Evolutionary conservation across 2,797 vertebrate species (phyloP).

Genomic region (Toxotes lorentzi): DNA sequence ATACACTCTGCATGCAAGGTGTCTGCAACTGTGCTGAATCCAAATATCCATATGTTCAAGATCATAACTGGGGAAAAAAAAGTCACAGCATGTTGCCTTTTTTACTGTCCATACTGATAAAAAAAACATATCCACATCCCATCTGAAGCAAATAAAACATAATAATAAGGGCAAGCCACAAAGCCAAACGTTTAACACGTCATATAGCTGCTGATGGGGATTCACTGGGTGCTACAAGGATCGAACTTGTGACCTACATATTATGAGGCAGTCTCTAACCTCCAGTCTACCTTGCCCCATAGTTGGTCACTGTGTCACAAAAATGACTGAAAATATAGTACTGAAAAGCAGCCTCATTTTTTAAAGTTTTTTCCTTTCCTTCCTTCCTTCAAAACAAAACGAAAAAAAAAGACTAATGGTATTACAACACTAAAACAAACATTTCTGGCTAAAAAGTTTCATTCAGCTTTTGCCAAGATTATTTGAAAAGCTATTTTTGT

Average conservation of each 20-base stretch:
- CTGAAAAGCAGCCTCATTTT: not conserved
- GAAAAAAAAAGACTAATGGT: not conserved
- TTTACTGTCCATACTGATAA: not conserved
- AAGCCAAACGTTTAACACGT: not conserved
- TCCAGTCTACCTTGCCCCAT: not conserved
- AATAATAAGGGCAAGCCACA: not conserved
- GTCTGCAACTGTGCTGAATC: slow-evolving; percentile 4
- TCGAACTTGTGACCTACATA: slow-evolving; percentile 8
- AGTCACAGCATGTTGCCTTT: not conserved
- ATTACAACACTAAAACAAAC: slow-evolving; percentile 5
- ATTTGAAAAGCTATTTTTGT: not conserved
- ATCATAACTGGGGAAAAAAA: slow-evolving; percentile 7
- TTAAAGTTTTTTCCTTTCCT: not conserved
- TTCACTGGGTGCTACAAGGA: not conserved
- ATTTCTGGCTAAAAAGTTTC: not conserved
- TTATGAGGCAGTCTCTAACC: not conserved
- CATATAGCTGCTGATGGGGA: not conserved
- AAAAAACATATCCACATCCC: not conserved
- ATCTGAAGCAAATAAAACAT: not conserved
- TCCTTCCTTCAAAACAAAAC: not conserved
- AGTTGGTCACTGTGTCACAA: slow-evolving; percentile 8
- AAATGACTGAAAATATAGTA: not conserved
- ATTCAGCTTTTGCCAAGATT: slow-evolving; percentile 13
- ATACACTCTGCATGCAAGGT: slow-evolving; percentile 5
- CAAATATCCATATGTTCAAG: slow-evolving; percentile 3